Conservation (phyloP, 2,888 invertebrate genomes). For the Leptarthrus brevirostris region DNA sequence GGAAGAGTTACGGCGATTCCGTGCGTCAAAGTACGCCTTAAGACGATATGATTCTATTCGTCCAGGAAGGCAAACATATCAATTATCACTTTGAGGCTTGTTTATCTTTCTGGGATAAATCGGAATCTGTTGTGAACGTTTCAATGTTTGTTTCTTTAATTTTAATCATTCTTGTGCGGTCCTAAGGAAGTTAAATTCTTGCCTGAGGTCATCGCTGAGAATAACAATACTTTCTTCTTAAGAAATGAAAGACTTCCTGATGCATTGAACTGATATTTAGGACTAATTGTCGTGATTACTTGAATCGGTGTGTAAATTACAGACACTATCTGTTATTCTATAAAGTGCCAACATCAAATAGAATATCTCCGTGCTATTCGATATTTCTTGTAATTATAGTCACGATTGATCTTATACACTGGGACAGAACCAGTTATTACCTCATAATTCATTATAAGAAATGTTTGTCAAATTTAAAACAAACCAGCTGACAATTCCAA, state of each 20-base stretch:
- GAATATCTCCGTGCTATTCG: no score
- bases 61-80: constrained; percentile 28
- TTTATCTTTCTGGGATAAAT: constrained; percentile 32
- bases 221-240: neutral
- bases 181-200: neutral
- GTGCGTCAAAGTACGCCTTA: neutral
- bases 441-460: neutral
- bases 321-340: no score
- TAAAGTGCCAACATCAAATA: no score
- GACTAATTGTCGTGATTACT: neutral
- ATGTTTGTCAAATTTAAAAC: neutral
- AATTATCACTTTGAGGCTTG: constrained; percentile 32
- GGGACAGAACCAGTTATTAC: neutral
- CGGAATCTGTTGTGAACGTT: neutral
- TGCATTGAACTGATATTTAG: neutral
- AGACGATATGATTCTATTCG: constrained; percentile 23
- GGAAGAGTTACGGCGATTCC: constrained; percentile 17
- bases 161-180: neutral
- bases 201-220: no score
- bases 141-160: constrained; percentile 27
- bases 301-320: no score
- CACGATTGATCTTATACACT: no score
- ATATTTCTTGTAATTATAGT: no score
- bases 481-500: neutral
- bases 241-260: neutral